phyloP scores from a whole-genome alignment of 2,888 invertebrate genomes.

The Aporophyla nigra region DNA sequence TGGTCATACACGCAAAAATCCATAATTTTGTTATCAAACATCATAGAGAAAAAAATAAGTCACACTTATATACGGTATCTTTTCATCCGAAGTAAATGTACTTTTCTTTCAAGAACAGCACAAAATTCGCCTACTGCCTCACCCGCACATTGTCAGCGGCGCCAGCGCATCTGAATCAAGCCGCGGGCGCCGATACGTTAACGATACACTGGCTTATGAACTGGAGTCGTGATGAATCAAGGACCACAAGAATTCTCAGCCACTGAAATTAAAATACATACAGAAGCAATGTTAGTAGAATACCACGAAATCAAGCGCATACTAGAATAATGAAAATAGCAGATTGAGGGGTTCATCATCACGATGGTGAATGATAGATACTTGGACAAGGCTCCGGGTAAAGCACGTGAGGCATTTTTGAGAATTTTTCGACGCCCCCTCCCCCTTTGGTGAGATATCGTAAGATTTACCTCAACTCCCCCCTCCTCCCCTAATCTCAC shows the following conservation, averaged over 20 bases:
- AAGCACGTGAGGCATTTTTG: too few relatives aligned
- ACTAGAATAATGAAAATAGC: too few relatives aligned
- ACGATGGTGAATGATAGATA: too few relatives aligned
- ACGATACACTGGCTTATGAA: constrained; percentile 61
- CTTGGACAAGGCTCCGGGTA: too few relatives aligned
- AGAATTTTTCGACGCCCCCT: too few relatives aligned
- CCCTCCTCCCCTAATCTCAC: too few relatives aligned
- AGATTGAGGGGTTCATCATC: too few relatives aligned
- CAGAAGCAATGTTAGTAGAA: too few relatives aligned
- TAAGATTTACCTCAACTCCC: too few relatives aligned
- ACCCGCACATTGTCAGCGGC: constrained; percentile 39
- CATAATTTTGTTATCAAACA: not conserved
- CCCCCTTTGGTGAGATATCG: too few relatives aligned
- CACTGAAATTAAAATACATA: not conserved
- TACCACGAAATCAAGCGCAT: too few relatives aligned
- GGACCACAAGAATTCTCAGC: not conserved
- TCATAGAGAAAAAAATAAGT: not conserved
- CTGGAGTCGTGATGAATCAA: constrained; percentile 30
- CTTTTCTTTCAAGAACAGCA: not conserved
- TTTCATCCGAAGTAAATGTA: not conserved
- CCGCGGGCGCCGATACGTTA: constrained; percentile 69
- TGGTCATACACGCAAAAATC: not conserved
- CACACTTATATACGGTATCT: not conserved
- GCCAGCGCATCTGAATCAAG: constrained; percentile 60
- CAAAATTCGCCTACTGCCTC: constrained; percentile 29